phyloP scores from a whole-genome alignment of 2,888 invertebrate genomes.

The Thecocarcelia acutangulata region DNA sequence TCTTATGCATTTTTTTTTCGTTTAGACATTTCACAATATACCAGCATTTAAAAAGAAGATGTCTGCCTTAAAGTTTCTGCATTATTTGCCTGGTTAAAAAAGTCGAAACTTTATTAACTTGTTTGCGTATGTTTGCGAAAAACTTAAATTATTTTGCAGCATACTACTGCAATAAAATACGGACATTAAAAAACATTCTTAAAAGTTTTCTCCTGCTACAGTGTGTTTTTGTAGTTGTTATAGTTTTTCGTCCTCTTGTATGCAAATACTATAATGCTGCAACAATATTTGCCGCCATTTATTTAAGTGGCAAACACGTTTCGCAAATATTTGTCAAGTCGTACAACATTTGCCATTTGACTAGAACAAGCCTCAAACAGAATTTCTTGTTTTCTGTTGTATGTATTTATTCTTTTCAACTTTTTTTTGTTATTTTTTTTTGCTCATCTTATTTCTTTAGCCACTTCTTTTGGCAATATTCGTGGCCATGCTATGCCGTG shows the following conservation, averaged over 20 bases:
- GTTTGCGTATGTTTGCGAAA: conserved; percentile 42
- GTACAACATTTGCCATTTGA: conserved; percentile 71
- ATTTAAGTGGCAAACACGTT: conserved; percentile 73
- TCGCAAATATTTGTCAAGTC: conserved; percentile 75
- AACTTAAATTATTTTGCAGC: conserved; percentile 57
- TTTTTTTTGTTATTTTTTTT: conserved; percentile 32
- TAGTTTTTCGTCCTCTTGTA: conserved; percentile 22
- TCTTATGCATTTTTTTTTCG: too few relatives aligned
- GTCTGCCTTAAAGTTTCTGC: neutral
- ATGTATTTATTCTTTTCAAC: conserved; percentile 16
- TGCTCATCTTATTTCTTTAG: neutral
- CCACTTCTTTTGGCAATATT: conserved; percentile 35
- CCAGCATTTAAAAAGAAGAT: neutral
- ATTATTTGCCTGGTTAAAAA: conserved; percentile 9
- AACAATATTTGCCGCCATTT: conserved; percentile 59
- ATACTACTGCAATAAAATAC: conserved; percentile 9
- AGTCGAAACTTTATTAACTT: conserved; percentile 58
- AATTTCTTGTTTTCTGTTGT: conserved; percentile 20
- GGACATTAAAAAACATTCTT: conserved; percentile 24
- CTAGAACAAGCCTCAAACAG: conserved; percentile 38
- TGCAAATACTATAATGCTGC: conserved; percentile 60
- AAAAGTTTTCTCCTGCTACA: neutral
- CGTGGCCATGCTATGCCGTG: conserved; percentile 12
- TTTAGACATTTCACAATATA: too few relatives aligned
- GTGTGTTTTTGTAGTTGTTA: conserved; percentile 4